These are phyloP conservation scores for Tryphoninae sp. DNA, from an alignment of 2,888 invertebrate genomes.

Conservation along the genomic window DNA sequence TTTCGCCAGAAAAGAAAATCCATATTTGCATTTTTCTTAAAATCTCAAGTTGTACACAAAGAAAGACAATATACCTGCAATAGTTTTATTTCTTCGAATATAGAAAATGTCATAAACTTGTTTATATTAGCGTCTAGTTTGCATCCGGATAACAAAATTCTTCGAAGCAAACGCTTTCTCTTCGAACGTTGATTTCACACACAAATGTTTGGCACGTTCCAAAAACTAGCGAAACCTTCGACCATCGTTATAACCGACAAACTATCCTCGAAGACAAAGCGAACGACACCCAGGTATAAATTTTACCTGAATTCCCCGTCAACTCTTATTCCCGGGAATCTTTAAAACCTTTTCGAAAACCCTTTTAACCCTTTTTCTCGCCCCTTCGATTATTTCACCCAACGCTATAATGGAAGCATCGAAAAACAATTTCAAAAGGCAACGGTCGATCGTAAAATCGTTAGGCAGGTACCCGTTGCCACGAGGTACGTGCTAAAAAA, in stretches of 20 bases:
- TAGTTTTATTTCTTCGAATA: too few species aligned
- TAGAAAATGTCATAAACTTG: too few species aligned
- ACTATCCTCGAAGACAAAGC: neutral
- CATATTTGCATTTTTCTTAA: too few species aligned
- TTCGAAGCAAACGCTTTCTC: too few species aligned
- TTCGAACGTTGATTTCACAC: too few species aligned
- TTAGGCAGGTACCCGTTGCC: neutral
- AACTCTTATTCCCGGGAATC: constrained; percentile 29
- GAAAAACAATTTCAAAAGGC: constrained; percentile 29
- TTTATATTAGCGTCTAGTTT: too few species aligned
- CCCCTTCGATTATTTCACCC: constrained; percentile 2
- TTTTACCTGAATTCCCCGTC: constrained; percentile 30
- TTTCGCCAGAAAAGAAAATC: too few species aligned
- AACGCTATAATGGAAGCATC: constrained; percentile 15
- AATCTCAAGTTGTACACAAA: too few species aligned
- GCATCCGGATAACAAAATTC: too few species aligned
- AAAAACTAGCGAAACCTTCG: neutral
- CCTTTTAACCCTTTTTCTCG: constrained; percentile 38
- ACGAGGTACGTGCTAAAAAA: neutral
- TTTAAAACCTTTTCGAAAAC: neutral
- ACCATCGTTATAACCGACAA: constrained; percentile 1
- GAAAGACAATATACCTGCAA: too few species aligned
- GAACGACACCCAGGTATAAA: constrained; percentile 14
- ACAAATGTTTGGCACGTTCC: too few species aligned
- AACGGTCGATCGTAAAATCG: constrained; percentile 47